Percentiles rank a stretch among this genome's conserved stretches.
Evolutionary conservation across 2,113 vertebrate species (phyloP).

Genomic region (Tapirus terrestris): DNA sequence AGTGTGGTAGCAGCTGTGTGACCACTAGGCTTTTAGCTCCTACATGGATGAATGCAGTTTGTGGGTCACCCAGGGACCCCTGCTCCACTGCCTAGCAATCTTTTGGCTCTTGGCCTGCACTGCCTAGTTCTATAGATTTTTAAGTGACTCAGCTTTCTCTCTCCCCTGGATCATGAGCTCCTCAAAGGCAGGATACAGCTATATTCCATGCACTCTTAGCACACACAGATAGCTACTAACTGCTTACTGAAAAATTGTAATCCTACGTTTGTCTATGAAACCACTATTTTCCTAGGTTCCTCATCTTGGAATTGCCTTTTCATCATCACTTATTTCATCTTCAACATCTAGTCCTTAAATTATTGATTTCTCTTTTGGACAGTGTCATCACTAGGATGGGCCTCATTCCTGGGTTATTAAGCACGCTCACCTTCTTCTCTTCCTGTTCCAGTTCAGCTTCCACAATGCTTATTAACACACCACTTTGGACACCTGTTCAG

Average conservation of each 20-base stretch:
- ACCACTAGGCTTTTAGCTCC: neutral
- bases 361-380: neutral
- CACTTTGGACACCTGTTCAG: neutral
- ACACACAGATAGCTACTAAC: neutral
- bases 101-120: neutral
- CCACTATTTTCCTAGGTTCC: neutral
- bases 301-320: neutral
- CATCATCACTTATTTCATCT: neutral
- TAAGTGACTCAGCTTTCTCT: neutral
- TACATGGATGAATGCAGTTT: neutral
- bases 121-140: neutral
- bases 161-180: neutral
- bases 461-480: neutral
- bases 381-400: neutral
- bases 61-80: neutral
- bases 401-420: neutral
- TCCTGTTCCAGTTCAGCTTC: neutral
- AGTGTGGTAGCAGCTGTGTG: neutral
- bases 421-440: neutral
- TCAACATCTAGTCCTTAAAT: neutral
- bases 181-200: neutral
- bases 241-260: neutral
- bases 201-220: rapidly evolving
- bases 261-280: neutral
- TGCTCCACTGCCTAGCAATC: neutral